A percentile compares a stretch with the other conserved stretches of the same genome.
phyloP scores from a whole-genome alignment of 1,140 invertebrate species.

The Neoseiulus cucumeris region DNA sequence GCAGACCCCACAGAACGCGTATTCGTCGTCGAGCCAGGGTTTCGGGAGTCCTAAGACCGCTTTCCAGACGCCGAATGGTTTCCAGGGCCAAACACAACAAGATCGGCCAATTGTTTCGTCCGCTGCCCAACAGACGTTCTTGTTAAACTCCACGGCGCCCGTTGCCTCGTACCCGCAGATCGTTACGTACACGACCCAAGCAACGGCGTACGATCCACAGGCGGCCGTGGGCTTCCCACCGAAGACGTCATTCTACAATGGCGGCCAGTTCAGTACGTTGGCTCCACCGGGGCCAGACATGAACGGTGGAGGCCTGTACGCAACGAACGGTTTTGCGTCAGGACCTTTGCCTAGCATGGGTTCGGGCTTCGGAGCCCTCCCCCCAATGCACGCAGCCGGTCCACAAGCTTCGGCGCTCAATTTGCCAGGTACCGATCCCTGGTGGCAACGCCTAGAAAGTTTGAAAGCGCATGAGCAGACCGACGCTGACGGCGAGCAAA shows the following conservation, averaged over 20 bases:
- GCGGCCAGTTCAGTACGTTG: neutral
- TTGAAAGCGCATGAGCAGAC: neutral
- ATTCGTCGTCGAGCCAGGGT: neutral
- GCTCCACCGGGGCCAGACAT: no score
- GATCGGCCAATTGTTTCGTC: neutral
- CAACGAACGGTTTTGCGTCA: no score
- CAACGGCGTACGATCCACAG: slow-evolving; percentile 2
- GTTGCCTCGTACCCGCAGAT: neutral
- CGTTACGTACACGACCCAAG: neutral
- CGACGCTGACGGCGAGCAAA: neutral
- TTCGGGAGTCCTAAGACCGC: slow-evolving; percentile 2
- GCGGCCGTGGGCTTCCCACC: neutral
- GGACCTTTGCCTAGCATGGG: slow-evolving; percentile 9
- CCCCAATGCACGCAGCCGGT: neutral
- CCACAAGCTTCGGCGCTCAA: neutral
- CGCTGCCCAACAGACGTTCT: neutral
- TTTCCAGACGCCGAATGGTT: neutral
- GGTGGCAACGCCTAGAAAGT: neutral
- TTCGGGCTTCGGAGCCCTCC: neutral
- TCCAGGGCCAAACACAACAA: neutral
- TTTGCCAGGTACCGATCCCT: neutral
- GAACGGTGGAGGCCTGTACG: no score
- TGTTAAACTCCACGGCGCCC: neutral
- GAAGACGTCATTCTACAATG: neutral
- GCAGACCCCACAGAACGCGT: neutral